phyloP scores from a whole-genome alignment of 53 echinoderm and acorn worm species.

The Antedon mediterranea region DNA sequence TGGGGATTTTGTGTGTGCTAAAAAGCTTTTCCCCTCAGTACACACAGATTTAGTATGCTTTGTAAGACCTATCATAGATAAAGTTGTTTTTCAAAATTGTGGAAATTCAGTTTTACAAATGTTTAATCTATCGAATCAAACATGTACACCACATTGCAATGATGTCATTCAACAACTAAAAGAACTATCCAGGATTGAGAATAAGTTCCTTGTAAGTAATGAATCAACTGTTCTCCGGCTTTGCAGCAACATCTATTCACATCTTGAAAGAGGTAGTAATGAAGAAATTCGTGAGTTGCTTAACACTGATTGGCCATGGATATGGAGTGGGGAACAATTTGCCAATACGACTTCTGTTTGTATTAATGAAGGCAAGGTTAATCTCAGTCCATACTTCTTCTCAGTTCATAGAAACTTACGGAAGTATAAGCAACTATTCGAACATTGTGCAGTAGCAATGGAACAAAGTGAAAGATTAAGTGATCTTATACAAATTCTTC shows the following conservation, averaged over 20 bases:
- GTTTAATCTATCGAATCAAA: neutral
- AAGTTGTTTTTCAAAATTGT: neutral
- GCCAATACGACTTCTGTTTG: neutral
- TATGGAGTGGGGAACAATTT: neutral
- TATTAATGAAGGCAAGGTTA: neutral
- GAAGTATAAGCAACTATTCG: neutral
- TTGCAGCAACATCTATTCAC: neutral
- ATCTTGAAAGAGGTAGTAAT: neutral
- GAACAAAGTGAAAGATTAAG: neutral
- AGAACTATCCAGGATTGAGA: neutral
- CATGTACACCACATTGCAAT: neutral
- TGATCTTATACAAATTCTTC: neutral
- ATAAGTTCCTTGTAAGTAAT: neutral
- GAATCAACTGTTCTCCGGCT: neutral
- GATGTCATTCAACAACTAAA: neutral
- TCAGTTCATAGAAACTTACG: neutral
- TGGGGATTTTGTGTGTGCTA: neutral
- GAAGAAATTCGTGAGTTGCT: neutral
- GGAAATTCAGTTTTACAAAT: neutral
- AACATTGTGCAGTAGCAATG: neutral
- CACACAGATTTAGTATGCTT: neutral
- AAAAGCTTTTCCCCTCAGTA: neutral
- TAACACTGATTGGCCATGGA: neutral
- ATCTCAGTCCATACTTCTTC: neutral
- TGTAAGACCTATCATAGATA: neutral